These are phyloP conservation scores for Odobenus rosmarus DNA, from an alignment of 2,113 vertebrate genomes.

Conservation along the genomic window DNA sequence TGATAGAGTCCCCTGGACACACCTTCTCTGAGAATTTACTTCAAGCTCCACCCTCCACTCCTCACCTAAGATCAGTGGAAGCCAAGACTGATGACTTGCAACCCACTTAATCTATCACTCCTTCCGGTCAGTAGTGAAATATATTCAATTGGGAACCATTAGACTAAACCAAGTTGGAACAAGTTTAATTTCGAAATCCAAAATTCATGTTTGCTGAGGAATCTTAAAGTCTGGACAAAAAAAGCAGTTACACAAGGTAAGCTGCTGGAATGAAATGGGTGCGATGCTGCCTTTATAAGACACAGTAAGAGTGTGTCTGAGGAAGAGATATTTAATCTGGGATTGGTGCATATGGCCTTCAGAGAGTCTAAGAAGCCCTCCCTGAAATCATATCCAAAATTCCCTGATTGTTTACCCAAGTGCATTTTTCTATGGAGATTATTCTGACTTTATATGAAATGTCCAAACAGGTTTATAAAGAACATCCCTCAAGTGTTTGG, in stretches of 20 bases:
- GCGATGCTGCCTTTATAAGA: neutral
- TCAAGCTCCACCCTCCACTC: neutral
- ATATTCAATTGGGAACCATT: neutral
- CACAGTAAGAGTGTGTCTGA: neutral
- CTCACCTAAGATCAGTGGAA: neutral
- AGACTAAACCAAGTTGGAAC: neutral
- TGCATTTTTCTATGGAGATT: neutral
- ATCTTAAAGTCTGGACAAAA: neutral
- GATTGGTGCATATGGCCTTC: neutral
- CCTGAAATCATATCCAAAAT: neutral
- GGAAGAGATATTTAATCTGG: neutral
- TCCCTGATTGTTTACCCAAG: neutral
- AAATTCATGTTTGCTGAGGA: constrained; percentile 7
- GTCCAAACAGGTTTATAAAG: neutral
- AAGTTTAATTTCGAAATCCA: neutral
- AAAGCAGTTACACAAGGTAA: neutral
- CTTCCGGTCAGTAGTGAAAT: neutral
- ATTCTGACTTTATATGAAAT: neutral
- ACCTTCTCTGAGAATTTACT: neutral
- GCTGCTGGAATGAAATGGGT: neutral
- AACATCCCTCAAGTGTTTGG: neutral
- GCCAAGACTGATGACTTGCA: neutral
- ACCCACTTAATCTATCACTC: neutral
- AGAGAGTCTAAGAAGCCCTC: neutral
- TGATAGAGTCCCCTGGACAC: neutral